Evolutionary conservation across 2,888 invertebrate species (phyloP), one percentile per base, ranked within the genome.

Genomic region (Caenorhabditis sp.): DNA sequence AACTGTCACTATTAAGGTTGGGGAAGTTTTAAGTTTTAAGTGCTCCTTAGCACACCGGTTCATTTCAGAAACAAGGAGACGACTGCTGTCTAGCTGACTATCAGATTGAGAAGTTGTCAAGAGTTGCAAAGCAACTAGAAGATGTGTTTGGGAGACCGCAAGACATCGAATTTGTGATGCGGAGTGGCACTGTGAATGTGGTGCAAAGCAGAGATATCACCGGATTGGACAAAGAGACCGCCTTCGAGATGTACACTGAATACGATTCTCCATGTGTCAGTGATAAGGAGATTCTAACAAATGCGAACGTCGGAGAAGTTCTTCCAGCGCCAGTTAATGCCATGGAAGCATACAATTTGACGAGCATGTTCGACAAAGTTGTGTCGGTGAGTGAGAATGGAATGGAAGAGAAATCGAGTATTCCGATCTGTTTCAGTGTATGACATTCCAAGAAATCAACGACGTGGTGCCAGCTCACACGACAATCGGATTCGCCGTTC

Each of bases 91-190:
- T 88, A 0, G 4, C 20, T n/a, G 80, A 82, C 0, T 35, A 28
- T 15, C 64, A 82, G 40, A 74, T 84, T 11, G 37, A 69, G 13
- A 80, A 92, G 80, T 90, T 96, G 62, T 95, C 94, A 1, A 88
- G 92, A 83, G 92, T 94, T 55, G 94, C 94, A 0, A 90, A 94
- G 1, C 87, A 93, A 20, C 93, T 96, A 81, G 95, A 96, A 91
- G 92, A 93, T 51, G 90, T 94, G 20, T 95, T 95, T 93, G 95
- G 95, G 0, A 93, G 94, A 1, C 94, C 95, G 0, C 93, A 86
- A 84, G 96, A 96, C 90, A 94, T 96, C 69, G 96, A 96, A 92
- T 96, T 96, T 95, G 95, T 95, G 11, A 92, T 95, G 51, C 92
- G 92, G 78, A 92, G 94, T 89, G 94, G 94, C 87, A 61, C 85